Conservation (phyloP, 1,140 invertebrate species). For the Eubasilissa regina region DNA sequence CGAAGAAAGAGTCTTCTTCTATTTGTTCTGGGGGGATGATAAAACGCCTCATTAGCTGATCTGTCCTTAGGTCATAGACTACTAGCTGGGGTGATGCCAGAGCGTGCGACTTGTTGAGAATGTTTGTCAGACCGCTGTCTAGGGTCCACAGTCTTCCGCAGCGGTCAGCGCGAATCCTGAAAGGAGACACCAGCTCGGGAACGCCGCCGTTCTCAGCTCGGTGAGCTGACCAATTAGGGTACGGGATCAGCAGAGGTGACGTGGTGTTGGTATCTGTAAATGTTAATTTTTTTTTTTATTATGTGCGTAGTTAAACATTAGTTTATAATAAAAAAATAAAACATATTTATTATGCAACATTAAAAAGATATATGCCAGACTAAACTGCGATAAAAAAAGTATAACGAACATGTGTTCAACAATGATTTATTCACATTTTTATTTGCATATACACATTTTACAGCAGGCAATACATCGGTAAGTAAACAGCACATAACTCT, state of each 20-base stretch:
- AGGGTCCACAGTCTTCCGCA: constrained; percentile 85
- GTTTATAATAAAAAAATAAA: not conserved
- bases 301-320: too few relatives aligned
- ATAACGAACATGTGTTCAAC: too few relatives aligned
- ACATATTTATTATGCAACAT: not conserved
- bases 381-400: too few relatives aligned
- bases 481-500: too few relatives aligned
- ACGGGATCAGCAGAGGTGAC: constrained; percentile 80
- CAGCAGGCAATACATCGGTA: too few relatives aligned
- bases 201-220: constrained; percentile 65
- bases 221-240: constrained; percentile 83
- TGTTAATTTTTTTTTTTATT: not conserved
- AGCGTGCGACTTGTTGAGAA: constrained; percentile 72
- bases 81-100: constrained; percentile 75
- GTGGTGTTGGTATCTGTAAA: constrained; percentile 76
- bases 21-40: constrained; percentile 76
- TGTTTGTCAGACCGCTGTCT: constrained; percentile 80
- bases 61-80: constrained; percentile 82
- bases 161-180: constrained; percentile 80
- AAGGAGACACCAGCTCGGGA: constrained; percentile 82
- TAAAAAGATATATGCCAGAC: too few relatives aligned
- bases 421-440: too few relatives aligned
- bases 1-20: constrained; percentile 81
- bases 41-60: constrained; percentile 77
- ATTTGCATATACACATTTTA: too few relatives aligned